Evolutionary conservation across 2,888 invertebrate species (phyloP), one percentile per base, ranked within the genome.

Genomic region (Timema podura): DNA sequence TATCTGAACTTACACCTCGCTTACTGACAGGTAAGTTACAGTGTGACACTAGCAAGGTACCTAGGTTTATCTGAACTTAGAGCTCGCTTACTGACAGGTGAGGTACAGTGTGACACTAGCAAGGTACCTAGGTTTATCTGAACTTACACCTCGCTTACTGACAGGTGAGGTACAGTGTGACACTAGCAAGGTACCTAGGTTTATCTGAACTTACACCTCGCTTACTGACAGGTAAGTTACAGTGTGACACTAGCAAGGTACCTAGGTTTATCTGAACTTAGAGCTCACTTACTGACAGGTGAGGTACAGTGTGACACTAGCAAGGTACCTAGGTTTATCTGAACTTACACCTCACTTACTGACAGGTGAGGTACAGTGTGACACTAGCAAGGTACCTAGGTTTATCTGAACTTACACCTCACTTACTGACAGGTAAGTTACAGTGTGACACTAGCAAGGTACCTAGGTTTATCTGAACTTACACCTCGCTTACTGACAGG

Each of bases 281-380:
- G 83, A 76, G 85, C 85, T 30, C 84, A 83, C 75, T 79, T 86
- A 68, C 77, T 86, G 68, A 83, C 83, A 81, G 86, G 86, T 86
- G 54, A 11, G 57, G 8, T n/a, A n/a, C 30, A 5, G 68, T 10
- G 16, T 51, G 45, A 8, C n/a, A 57, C n/a, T 1, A 45, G 9
- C 48, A 65, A 48, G 9, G 11, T 48, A 48, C 16, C n/a, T 64
- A n/a, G n/a, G n/a, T n/a, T n/a, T n/a, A n/a, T n/a, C 83, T 46
- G 84, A 83, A 73, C 77, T 85, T 71, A 84, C 83, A 76, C 85
- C 85, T 30, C 84, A 83, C 75, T 79, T 86, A 68, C 77, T 86
- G 68, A 83, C 83, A 81, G 86, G 86, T 86, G 54, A 11, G 57
- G 8, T n/a, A n/a, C 30, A 5, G 68, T 10, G 16, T 51, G 45